Conservation (phyloP, 2,888 invertebrate species). For the Nymphalis c-album region DNA sequence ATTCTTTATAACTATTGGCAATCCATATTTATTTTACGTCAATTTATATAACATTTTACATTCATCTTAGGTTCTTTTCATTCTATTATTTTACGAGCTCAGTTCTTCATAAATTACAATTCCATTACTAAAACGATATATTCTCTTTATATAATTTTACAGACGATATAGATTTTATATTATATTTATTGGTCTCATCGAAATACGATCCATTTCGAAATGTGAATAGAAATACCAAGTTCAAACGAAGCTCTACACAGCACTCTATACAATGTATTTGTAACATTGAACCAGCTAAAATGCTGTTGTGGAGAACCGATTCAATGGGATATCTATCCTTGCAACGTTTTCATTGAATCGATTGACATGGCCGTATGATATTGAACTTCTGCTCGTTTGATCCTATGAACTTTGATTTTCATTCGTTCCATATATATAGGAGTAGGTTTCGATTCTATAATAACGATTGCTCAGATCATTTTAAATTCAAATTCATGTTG, state of each 20-base stretch:
- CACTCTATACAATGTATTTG: neutral
- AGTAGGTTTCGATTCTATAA: too few relatives aligned
- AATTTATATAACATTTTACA: too few relatives aligned
- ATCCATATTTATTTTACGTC: too few relatives aligned
- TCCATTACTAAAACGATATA: too few relatives aligned
- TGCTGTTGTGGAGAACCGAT: neutral
- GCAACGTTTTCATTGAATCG: conserved; percentile 46
- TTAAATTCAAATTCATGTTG: conserved; percentile 5
- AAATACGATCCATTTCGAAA: neutral
- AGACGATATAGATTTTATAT: too few relatives aligned
- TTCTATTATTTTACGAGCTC: too few relatives aligned
- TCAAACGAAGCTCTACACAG: neutral
- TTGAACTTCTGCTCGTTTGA: conserved; percentile 18
- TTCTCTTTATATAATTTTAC: too few relatives aligned
- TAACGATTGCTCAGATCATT: neutral
- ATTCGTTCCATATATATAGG: neutral
- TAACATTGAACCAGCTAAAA: neutral
- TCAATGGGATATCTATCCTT: neutral
- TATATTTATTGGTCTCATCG: too few relatives aligned
- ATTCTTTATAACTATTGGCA: too few relatives aligned
- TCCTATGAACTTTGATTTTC: conserved; percentile 7
- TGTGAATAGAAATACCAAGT: neutral
- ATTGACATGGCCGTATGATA: conserved; percentile 44
- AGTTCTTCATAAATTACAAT: too few relatives aligned
- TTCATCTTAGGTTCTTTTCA: too few relatives aligned